Evolutionary conservation across 1,140 invertebrate species (phyloP).

Genomic region (Probaryconus sp.): DNA sequence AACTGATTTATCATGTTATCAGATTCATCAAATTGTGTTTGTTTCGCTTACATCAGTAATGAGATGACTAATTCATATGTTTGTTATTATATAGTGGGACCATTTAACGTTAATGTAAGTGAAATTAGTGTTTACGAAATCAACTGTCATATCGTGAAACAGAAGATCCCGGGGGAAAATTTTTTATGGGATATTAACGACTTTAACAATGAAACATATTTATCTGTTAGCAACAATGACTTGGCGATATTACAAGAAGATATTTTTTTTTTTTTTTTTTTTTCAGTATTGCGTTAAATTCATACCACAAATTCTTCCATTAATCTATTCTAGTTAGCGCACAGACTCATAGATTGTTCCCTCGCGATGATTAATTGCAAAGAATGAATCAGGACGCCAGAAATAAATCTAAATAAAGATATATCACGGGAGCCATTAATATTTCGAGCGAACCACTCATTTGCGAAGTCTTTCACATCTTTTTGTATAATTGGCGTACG

Average conservation of each 20-base stretch:
- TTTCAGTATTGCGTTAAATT: constrained; percentile 51
- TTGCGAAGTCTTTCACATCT: constrained; percentile 45
- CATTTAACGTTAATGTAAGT: too few relatives aligned
- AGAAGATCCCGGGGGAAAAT: too few relatives aligned
- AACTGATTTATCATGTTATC: constrained; percentile 56
- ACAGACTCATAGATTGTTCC: constrained; percentile 56
- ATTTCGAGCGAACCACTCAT: constrained; percentile 57
- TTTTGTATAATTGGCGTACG: constrained; percentile 58
- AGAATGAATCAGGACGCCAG: constrained; percentile 35
- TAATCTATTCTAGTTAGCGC: constrained; percentile 60
- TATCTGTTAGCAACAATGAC: constrained; percentile 48
- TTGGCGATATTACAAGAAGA: constrained; percentile 21
- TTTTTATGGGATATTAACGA: too few relatives aligned
- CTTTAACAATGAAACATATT: constrained; percentile 47
- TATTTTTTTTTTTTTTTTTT: constrained; percentile 57
- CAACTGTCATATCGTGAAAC: too few relatives aligned
- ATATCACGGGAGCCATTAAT: constrained; percentile 59
- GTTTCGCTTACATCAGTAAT: constrained; percentile 36
- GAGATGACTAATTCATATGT: constrained; percentile 43
- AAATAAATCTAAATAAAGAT: constrained; percentile 64
- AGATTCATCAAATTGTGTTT: constrained; percentile 47
- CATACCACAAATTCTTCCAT: constrained; percentile 35
- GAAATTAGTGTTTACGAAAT: too few relatives aligned
- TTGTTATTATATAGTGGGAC: constrained; percentile 13
- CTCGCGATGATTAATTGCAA: constrained; percentile 58